These are phyloP conservation scores for Popillia japonica DNA, from an alignment of 1,140 invertebrate species.

Conservation along the genomic window DNA sequence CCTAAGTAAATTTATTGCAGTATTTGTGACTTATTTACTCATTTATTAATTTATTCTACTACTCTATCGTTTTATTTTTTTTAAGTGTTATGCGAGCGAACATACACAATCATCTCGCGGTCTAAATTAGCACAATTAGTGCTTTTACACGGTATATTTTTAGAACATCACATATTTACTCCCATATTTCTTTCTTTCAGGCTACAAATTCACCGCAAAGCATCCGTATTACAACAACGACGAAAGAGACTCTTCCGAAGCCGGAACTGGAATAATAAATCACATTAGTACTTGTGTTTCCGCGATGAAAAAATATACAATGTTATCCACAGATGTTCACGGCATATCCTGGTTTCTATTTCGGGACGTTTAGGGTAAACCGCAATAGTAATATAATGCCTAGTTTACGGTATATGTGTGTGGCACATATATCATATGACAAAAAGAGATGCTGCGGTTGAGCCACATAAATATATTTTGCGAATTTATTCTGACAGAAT, in stretches of 20 bases:
- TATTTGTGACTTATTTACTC: too few relatives aligned
- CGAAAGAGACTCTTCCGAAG: neutral
- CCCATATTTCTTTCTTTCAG: neutral
- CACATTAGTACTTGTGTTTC: neutral
- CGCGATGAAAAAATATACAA: conserved; percentile 12
- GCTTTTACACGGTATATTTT: neutral
- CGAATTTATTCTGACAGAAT: neutral
- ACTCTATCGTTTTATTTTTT: too few relatives aligned
- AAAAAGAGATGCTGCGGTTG: neutral
- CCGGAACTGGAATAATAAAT: conserved; percentile 7
- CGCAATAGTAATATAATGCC: conserved; percentile 23
- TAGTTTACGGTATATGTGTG: neutral
- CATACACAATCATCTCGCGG: too few relatives aligned
- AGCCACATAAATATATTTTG: neutral
- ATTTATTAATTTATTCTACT: too few relatives aligned
- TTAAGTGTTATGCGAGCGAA: too few relatives aligned
- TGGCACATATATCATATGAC: neutral
- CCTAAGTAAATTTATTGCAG: too few relatives aligned
- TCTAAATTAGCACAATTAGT: neutral
- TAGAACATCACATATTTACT: neutral
- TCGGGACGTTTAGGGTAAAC: conserved; percentile 20
- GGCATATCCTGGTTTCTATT: conserved; percentile 2
- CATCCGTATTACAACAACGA: neutral
- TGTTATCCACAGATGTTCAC: conserved; percentile 15
- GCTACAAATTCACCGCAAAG: neutral